Conservation (phyloP, 2,113 vertebrate genomes). For the Oostethus manadensis region DNA sequence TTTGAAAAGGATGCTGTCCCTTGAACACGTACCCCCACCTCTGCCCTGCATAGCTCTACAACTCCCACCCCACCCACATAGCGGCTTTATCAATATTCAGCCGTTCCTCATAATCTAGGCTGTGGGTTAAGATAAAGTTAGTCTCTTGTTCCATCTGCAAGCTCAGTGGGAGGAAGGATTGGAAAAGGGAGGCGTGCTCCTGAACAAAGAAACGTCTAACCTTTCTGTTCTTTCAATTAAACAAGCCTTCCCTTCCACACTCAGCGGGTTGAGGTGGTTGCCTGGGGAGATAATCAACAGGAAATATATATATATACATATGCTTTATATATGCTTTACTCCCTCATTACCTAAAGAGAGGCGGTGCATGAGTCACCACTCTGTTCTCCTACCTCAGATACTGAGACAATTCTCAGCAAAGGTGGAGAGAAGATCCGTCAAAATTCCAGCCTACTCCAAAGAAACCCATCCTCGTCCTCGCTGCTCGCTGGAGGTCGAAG, state of each 20-base stretch:
- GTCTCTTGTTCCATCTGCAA: slow-evolving; percentile 22
- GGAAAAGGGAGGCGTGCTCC: not conserved
- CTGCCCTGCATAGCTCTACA: not conserved
- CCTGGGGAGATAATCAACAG: slow-evolving; percentile 14
- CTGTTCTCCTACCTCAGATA: slow-evolving; percentile 19
- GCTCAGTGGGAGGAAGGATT: slow-evolving; percentile 1
- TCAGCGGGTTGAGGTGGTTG: slow-evolving; percentile 13
- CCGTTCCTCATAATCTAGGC: slow-evolving; percentile 40
- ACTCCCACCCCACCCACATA: not conserved
- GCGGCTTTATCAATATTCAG: slow-evolving; percentile 28
- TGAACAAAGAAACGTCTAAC: slow-evolving; percentile 37
- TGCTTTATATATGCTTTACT: slow-evolving; percentile 25
- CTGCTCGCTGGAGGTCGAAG: too few species aligned
- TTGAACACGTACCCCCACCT: not conserved
- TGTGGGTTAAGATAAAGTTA: slow-evolving; percentile 48
- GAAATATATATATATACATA: too few species aligned
- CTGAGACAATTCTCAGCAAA: slow-evolving; percentile 27
- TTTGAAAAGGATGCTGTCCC: slow-evolving; percentile 16
- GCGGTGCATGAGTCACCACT: slow-evolving; percentile 56
- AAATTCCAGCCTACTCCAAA: slow-evolving; percentile 3
- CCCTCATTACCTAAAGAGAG: slow-evolving; percentile 24
- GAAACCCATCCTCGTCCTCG: not conserved
- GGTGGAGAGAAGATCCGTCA: slow-evolving; percentile 35
- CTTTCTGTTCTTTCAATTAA: slow-evolving; percentile 13
- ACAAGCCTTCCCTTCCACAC: not conserved